Conservation (phyloP, 2,113 vertebrate genomes). For the Condylura cristata region DNA sequence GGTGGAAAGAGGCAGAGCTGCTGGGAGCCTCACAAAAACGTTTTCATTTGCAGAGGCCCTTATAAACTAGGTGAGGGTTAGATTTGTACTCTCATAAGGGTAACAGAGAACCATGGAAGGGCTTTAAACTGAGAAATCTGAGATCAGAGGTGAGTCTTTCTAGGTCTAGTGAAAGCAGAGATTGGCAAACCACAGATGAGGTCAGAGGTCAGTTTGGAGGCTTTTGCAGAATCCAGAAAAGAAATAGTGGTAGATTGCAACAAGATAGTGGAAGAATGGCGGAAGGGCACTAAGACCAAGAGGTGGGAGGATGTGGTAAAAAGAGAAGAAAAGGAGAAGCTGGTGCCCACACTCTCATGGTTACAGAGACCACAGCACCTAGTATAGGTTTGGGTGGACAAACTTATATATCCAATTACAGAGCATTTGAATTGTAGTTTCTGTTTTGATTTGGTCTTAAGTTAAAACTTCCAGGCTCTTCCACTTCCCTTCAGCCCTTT, state of each 20-base stretch:
- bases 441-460: constrained; percentile 15
- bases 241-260: background rate
- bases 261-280: background rate
- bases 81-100: background rate
- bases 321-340: background rate
- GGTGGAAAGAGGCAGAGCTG: background rate
- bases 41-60: background rate
- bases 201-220: background rate
- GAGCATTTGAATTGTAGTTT: background rate
- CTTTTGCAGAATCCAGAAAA: background rate
- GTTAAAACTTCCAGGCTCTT: background rate
- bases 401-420: background rate
- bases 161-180: background rate
- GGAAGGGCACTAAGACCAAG: background rate
- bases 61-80: background rate
- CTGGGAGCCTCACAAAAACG: background rate
- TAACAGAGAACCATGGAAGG: background rate
- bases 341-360: background rate
- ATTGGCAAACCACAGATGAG: background rate
- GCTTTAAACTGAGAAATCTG: background rate
- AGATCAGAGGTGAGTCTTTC: background rate
- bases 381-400: background rate
- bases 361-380: background rate
- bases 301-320: background rate
- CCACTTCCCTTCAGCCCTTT: background rate